Evolutionary conservation across 2,797 vertebrate species (phyloP), one percentile per base, ranked within the genome.

Genomic region (Eurystomus glaucurus): DNA sequence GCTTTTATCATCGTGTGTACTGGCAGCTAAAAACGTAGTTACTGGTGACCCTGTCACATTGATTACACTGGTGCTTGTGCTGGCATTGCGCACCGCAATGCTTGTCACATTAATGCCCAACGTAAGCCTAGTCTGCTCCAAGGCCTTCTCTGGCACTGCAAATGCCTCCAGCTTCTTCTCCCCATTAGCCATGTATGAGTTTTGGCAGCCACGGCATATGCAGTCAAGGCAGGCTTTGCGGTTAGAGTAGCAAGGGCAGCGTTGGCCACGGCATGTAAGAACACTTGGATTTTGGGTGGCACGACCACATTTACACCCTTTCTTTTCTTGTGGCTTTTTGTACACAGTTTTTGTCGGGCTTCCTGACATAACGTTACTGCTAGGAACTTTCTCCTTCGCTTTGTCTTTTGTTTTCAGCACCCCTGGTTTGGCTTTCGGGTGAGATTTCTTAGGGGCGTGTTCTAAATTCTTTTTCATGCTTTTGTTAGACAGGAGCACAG

Each of bases 151-250:
- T 45, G 99, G 99, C 97, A 99, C 99, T 10, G 99, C 99, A 94
- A 99, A 99, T 72, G 99, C 99, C 98, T 99, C 99, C 98, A 99
- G 98, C 98, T 99, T 99, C 98, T 99, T 99, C 98, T 99, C 99
- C 22, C 99, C 99, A 22, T 99, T 99, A 96, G 99, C 99, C 99
- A 99, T 99, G 98, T 99, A 99, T 14, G 99, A 99, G 98, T 99
- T 99, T 99, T 99, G 99, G 98, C 99, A 99, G 98, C 99, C 99
- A 69, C 99, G 99, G 98, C 99, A 99, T 98, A 99, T 99, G 95
- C 99, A 99, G 98, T 99, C 99, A 98, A 99, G 98, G 98, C 99
- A 99, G 97, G 99, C 99, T 98, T 99, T 99, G 96, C 99, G 99
- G 98, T 99, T 99, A 70, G 99, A 99, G 97, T 99, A 99, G 97